phyloP scores from a whole-genome alignment of 2,888 invertebrate species.

The Drosophila siamana region DNA sequence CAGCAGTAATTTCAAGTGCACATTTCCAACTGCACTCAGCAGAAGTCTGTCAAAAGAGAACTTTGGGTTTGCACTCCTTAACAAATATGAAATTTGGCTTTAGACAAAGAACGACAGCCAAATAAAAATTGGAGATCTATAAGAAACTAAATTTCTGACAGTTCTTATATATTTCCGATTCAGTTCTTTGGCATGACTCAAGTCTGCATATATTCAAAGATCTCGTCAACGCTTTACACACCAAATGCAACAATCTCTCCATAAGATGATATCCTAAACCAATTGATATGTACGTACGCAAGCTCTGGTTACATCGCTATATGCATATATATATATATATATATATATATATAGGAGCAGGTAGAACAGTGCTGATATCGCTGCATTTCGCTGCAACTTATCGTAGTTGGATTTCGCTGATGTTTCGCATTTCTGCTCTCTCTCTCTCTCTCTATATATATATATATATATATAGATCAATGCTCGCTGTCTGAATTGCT shows the following conservation, averaged over 20 bases:
- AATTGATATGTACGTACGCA: background rate
- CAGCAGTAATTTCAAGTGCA: background rate
- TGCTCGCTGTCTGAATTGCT: constrained; percentile 32
- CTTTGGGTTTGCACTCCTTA: too few species aligned
- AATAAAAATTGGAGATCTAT: too few species aligned
- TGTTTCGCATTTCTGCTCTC: constrained; percentile 62
- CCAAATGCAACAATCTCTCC: constrained; percentile 2
- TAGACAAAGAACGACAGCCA: too few species aligned
- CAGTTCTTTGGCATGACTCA: background rate
- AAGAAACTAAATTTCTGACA: too few species aligned
- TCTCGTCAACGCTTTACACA: constrained; percentile 22
- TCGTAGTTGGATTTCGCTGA: constrained; percentile 66
- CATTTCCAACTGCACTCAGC: background rate
- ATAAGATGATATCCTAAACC: constrained; percentile 18
- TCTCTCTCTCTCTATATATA: background rate
- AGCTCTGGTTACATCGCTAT: constrained; percentile 14
- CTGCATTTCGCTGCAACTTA: constrained; percentile 10
- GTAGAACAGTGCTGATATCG: constrained; percentile 19
- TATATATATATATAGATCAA: constrained; percentile 52
- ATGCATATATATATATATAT: too few species aligned
- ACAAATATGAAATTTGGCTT: too few species aligned
- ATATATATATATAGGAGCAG: constrained; percentile 10
- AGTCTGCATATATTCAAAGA: background rate
- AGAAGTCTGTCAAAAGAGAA: background rate
- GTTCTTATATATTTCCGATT: too few species aligned